Evolutionary conservation across 2,888 invertebrate genomes (phyloP), one percentile per base, ranked within the genome.

Genomic region (Melanostoma mellinum): DNA sequence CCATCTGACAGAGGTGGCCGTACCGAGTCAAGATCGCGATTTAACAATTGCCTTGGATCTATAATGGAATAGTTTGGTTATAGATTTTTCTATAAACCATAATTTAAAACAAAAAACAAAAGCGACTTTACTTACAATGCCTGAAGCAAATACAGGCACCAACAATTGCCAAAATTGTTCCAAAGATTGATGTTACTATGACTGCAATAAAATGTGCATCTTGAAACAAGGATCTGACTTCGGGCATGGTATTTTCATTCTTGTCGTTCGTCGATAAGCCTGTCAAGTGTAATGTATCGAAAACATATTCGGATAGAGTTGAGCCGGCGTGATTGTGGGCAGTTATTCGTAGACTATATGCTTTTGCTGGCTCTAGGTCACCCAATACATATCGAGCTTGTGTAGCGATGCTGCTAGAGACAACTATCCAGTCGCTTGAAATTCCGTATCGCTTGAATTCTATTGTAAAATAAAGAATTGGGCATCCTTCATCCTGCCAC

Each of bases 401-500:
- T 4, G 92, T 91, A 71, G 91, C 91, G 61, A 92, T 91, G 87
- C 92, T 92, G 86, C 92, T 93, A 4, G 93, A 92, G 20, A 92
- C 93, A 88, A 91, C 88, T 36, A 90, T 90, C 91, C 91, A 91
- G 80, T 91, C 90, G 58, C 87, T 88, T 0, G 89, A 88, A 3
- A 88, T 85, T 8, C 88, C 88, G 68, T 89, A 87, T 9, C 88
- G 87, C 46, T 88, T 89, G 42, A 90, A 91, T 71, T 91, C 91
- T n/a, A 91, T 89, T 35, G 90, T 90, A 56, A 95, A 96, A 78
- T 95, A 95, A 0, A 94, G 92, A 86, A 97, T 95, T 0, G 96
- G 94, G 89, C 97, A 97, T 48, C 96, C 96, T 0, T 95, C 95
- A 87, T 95, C 95, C 30, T 95, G 94, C 97, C 97, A 97, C 5